Evolutionary conservation across 2,113 vertebrate species (phyloP), one percentile per base, ranked within the genome.

Genomic region (Macroglossus sobrinus): DNA sequence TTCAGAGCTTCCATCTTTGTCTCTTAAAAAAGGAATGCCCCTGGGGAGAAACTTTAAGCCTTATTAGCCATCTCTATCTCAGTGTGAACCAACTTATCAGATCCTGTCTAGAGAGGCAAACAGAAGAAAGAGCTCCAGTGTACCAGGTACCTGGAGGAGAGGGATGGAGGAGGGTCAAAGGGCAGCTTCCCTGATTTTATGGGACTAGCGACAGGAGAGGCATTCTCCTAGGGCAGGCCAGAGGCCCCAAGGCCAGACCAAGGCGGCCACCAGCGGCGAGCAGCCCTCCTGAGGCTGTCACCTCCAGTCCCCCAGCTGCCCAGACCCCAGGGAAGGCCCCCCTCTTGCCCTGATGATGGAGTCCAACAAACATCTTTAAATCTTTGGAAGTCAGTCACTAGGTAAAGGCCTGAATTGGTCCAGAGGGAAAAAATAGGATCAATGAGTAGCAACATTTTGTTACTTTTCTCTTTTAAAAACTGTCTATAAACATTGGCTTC

Each of bases 21-120:
- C 68, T 91, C 63, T 96, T 89, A 86, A 89, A 94, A 90, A 93
- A 45, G 40, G 81, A 93, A 69, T 33, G 12, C 35, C 33, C 69
- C 66, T 5, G 7, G 72, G 80, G 80, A 91, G 75, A 28, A 75
- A 30, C 61, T 19, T 26, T 9, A 87, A 64, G 45, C 55, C 84
- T 40, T 84, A 47, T 87, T 28, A 68, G 75, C 53, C 30, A 15
- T 53, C 61, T 84, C 76, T 21, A 47, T 12, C n/a, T 76, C 47
- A 57, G 7, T 11, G 5, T 1, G 38, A 80, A 57, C 19, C 14
- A 28, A 14, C 10, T 53, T 47, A 26, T 53, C 69, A 69, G 87
- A 50, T 64, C 55, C 61, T 81, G 69, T 30, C 68, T 7, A 13
- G 43, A 45, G n/a, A 84, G 14, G 72, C 10, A 10, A 33, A 19